These are phyloP conservation scores for Thymallus thymallus DNA, from an alignment of 2,113 vertebrate species.

Conservation along the genomic window DNA sequence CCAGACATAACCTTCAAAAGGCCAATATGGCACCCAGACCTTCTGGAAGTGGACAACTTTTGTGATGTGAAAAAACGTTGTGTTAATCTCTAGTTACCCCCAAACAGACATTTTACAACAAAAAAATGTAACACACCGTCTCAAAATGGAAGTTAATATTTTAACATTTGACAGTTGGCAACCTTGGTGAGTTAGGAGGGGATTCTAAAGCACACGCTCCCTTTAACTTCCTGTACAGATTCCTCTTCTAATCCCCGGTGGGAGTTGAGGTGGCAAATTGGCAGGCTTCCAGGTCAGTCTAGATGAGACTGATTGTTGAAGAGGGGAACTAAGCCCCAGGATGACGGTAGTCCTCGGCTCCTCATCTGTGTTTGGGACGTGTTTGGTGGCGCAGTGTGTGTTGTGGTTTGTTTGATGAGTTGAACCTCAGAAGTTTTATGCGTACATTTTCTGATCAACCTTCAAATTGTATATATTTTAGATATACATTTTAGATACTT, in stretches of 20 bases:
- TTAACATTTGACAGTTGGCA: too few species aligned
- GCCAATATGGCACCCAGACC: conserved; percentile 27
- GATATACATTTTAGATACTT: too few species aligned
- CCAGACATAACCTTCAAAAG: conserved; percentile 19
- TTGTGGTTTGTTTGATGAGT: background rate
- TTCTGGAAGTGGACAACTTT: conserved; percentile 1
- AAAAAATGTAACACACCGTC: too few species aligned
- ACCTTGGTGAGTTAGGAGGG: too few species aligned
- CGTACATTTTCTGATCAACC: background rate
- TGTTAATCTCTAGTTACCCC: background rate
- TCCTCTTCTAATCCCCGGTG: too few species aligned
- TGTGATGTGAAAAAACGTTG: conserved; percentile 7
- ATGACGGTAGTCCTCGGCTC: background rate
- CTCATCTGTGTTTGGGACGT: background rate
- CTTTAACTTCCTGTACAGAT: too few species aligned
- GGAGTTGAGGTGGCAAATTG: too few species aligned
- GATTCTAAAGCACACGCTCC: too few species aligned
- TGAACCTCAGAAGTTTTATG: background rate
- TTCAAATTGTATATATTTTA: too few species aligned
- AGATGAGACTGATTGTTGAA: background rate
- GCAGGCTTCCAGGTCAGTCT: too few species aligned
- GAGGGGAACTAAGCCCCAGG: background rate
- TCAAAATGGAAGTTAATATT: too few species aligned
- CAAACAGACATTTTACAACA: background rate
- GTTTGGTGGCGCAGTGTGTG: background rate